A percentile compares a stretch with the other conserved stretches of the same genome.
Conservation (phyloP, 37 sponge, comb jelly and placozoan genomes). For the Mnemiopsis leidyi region DNA sequence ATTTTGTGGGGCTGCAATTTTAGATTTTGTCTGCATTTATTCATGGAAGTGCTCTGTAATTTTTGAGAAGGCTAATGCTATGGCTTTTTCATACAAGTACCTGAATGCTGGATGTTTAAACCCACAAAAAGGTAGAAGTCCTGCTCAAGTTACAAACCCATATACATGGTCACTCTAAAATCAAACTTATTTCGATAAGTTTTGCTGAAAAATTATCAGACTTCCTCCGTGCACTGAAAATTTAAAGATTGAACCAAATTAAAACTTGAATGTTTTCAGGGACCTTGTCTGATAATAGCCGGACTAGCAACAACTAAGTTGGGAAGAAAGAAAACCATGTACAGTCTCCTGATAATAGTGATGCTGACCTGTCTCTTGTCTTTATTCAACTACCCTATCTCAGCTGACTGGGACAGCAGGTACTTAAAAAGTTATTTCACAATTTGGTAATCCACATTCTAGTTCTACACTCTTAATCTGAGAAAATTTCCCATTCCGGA, state of each 20-base stretch:
- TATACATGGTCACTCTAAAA: too few relatives aligned
- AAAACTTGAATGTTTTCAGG: too few relatives aligned
- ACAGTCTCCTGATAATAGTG: neutral
- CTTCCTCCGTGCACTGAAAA: too few relatives aligned
- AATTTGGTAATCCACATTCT: neutral
- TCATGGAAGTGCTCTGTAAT: neutral
- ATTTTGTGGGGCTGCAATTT: neutral
- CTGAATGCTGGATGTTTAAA: too few relatives aligned
- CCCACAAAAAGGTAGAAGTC: too few relatives aligned
- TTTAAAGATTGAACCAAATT: too few relatives aligned
- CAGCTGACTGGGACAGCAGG: conserved; percentile 33
- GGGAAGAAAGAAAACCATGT: neutral
- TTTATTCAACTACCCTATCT: conserved; percentile 2
- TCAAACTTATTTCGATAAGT: too few relatives aligned
- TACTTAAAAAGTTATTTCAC: neutral
- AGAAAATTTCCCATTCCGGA: neutral
- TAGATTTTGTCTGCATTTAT: neutral
- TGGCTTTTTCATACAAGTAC: too few relatives aligned
- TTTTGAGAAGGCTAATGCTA: too few relatives aligned
- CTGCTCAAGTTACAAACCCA: too few relatives aligned
- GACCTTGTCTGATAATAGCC: conserved; percentile 43
- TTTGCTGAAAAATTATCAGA: too few relatives aligned
- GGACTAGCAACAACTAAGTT: conserved; percentile 35
- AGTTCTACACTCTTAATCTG: neutral
- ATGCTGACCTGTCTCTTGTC: conserved; percentile 13